phyloP scores from a whole-genome alignment of 1,140 invertebrate genomes.

The Cydia strobilella region DNA sequence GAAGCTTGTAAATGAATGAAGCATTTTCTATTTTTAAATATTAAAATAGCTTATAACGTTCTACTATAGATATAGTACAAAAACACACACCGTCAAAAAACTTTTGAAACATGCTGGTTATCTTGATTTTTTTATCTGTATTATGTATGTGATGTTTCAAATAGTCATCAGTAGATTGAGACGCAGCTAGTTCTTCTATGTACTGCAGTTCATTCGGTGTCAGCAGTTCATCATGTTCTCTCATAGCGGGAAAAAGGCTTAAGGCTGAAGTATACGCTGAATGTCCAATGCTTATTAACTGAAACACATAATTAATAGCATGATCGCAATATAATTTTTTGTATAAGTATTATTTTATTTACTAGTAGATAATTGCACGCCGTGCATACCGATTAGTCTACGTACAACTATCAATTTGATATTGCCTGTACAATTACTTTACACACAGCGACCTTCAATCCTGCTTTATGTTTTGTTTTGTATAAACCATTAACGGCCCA shows the following conservation, averaged over 20 bases:
- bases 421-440: too few relatives aligned
- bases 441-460: too few relatives aligned
- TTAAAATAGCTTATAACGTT: background rate
- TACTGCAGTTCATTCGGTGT: conserved; percentile 54
- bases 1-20: too few relatives aligned
- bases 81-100: conserved; percentile 56
- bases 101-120: conserved; percentile 59
- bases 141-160: conserved; percentile 54
- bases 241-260: conserved; percentile 70
- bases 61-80: background rate
- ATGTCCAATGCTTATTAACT: conserved; percentile 69
- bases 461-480: too few relatives aligned
- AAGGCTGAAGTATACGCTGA: conserved; percentile 66
- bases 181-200: conserved; percentile 55
- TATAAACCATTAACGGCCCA: too few relatives aligned
- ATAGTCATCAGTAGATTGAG: conserved; percentile 53
- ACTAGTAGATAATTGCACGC: too few relatives aligned
- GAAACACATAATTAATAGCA: conserved; percentile 41
- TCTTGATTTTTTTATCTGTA: conserved; percentile 47
- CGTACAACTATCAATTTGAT: too few relatives aligned
- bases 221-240: conserved; percentile 63
- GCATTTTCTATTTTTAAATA: too few relatives aligned
- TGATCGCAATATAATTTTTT: too few relatives aligned
- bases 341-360: too few relatives aligned
- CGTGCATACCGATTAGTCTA: too few relatives aligned